Evolutionary conservation across 2,113 vertebrate genomes (phyloP).

Genomic region (Crotalus horridus): DNA sequence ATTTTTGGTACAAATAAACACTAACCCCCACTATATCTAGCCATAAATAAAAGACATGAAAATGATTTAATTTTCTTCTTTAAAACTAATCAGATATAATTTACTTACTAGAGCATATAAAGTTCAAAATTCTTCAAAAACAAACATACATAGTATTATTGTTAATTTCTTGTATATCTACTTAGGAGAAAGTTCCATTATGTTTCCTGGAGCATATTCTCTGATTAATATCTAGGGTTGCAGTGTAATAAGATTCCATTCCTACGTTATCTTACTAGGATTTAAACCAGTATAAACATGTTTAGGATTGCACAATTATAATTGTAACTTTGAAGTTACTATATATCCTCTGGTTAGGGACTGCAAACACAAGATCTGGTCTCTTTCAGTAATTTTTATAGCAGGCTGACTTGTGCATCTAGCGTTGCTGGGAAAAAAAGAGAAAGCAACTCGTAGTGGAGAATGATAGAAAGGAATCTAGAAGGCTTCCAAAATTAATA

Average conservation of each 20-base stretch:
- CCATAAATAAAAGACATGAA: not conserved
- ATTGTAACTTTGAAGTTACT: not conserved
- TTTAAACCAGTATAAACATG: not conserved
- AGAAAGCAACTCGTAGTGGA: not conserved
- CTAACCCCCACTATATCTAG: not conserved
- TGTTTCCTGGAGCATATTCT: not conserved
- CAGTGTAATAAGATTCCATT: not conserved
- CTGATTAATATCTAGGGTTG: not conserved
- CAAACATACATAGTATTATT: not conserved
- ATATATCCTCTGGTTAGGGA: not conserved
- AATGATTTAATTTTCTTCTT: not conserved
- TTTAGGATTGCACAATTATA: not conserved
- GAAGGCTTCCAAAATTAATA: not conserved
- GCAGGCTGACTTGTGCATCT: not conserved
- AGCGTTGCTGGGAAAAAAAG: not conserved
- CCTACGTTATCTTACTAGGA: not conserved
- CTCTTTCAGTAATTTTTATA: not conserved
- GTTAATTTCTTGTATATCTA: not conserved
- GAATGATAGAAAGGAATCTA: not conserved
- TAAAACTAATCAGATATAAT: not conserved
- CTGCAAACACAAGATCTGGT: not conserved
- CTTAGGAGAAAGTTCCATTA: not conserved
- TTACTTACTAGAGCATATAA: not conserved
- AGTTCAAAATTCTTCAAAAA: not conserved
- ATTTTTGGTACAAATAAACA: not conserved